Base-by-base conservation (phyloP, 2,888 invertebrate species). In the Oeneis ivallda region DNA sequence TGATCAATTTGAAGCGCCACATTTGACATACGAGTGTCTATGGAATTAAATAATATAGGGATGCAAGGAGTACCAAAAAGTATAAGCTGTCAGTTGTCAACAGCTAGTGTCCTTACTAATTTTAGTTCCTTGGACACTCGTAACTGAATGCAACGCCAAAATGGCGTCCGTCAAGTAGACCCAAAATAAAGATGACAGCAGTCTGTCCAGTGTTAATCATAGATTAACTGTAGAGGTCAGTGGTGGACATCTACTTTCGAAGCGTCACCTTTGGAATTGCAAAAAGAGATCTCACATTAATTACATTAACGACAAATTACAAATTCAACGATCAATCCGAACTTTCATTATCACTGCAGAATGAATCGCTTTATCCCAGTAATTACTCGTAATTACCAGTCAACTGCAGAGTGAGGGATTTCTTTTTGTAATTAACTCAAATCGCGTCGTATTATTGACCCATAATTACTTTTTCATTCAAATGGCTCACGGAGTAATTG, bases 351-450 rank as follows among this genome's bases (percentile, higher is more conserved):
- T 67, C 58, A 49, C 58, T 19, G 50, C 43, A n/a, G 54, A 45
- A 64, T 43, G 64, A 64, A 69, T 60, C 62, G 60, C 53, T 67
- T 62, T 56, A 65, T 69, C 52, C 57, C 39, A 65, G 54, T 62
- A 63, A 63, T 67, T 62, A 69, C 47, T 63, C 45, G 34, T 47
- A 65, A 67, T 67, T 52, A 45, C 60, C 58, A 65, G 45, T 17
- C 62, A 59, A 62, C 59, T 57, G 53, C 63, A 52, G 56, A 60
- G 39, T 69, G 39, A 65, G 62, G 62, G 56, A 60, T 50, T 62
- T 67, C 62, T 67, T 64, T 63, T 65, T 64, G 59, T 67, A 69
- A 69, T 69, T 69, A 65, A 64, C 66, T 49, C 47, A 54, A 62
- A 54, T 62, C 43, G 52, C 39, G 49, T 41, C 39, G 54, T 53